phyloP scores from a whole-genome alignment of 2,113 vertebrate genomes.

The Gadus macrocephalus region DNA sequence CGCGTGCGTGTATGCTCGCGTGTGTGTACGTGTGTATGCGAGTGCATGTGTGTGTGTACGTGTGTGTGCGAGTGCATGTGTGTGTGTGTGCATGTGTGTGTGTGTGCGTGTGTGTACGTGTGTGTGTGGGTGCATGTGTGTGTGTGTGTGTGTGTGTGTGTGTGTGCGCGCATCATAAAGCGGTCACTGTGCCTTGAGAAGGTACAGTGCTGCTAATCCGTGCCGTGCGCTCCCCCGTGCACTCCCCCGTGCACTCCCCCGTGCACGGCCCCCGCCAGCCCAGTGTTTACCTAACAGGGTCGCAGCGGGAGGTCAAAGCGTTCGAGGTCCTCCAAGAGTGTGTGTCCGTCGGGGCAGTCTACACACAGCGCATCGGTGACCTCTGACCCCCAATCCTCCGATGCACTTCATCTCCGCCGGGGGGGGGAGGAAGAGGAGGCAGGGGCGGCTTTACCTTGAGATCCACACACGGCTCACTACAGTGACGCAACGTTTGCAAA shows the following conservation, averaged over 20 bases:
- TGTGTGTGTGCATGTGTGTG: too few relatives aligned
- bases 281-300: background rate
- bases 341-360: constrained; percentile 1
- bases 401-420: too few relatives aligned
- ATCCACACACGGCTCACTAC: too few relatives aligned
- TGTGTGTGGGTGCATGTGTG: constrained; percentile 2
- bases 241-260: background rate
- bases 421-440: too few relatives aligned
- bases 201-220: too few relatives aligned
- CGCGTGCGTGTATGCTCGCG: too few relatives aligned
- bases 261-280: background rate
- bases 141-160: constrained; percentile 6
- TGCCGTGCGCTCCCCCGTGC: too few relatives aligned
- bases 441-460: too few relatives aligned
- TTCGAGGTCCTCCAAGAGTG: background rate
- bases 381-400: too few relatives aligned
- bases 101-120: background rate
- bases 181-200: too few relatives aligned
- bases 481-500: too few relatives aligned
- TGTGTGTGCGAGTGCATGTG: background rate
- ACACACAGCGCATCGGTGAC: background rate
- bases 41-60: background rate
- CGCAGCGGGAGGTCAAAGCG: constrained; percentile 1
- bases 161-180: too few relatives aligned
- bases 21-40: background rate